Evolutionary conservation across 2,888 invertebrate species (phyloP).

Genomic region (Stenoptilia bipunctidactyla): DNA sequence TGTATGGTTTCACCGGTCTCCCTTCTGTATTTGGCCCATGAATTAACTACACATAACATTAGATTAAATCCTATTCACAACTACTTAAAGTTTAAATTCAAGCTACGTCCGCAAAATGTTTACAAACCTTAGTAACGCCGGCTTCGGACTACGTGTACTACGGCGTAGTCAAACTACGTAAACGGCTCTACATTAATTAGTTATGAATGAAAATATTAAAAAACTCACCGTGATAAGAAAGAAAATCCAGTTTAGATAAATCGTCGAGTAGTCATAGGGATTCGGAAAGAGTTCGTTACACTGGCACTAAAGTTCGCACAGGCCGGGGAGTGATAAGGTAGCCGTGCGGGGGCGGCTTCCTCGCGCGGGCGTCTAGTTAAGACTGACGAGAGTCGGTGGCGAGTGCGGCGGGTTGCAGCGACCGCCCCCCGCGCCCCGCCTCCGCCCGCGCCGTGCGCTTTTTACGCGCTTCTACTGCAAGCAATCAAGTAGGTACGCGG

Average conservation of each 20-base stretch:
- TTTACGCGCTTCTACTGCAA: conserved; percentile 62
- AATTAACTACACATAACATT: conserved; percentile 15
- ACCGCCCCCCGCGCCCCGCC: conserved; percentile 36
- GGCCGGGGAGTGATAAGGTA: conserved; percentile 14
- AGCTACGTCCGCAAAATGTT: neutral
- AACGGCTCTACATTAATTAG: neutral
- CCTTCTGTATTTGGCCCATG: conserved; percentile 31
- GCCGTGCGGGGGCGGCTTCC: conserved; percentile 62
- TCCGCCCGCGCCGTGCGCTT: conserved; percentile 50
- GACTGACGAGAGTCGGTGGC: conserved; percentile 44
- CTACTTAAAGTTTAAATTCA: neutral
- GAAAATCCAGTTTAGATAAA: neutral
- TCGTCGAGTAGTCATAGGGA: neutral
- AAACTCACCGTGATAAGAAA: neutral
- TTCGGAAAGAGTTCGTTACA: conserved; percentile 31
- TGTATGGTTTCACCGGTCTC: conserved; percentile 41
- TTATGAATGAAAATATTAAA: no score
- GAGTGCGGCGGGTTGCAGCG: conserved; percentile 34
- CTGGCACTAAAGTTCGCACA: conserved; percentile 47
- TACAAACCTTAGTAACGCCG: neutral
- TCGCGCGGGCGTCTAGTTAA: conserved; percentile 57
- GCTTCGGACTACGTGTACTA: neutral
- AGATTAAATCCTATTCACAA: neutral
- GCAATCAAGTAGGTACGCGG: conserved; percentile 68
- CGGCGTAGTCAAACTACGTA: neutral